A percentile compares a stretch with the other conserved stretches of the same genome.
Conservation (phyloP, 2,888 invertebrate genomes). For the Ennomos fuscantarius region DNA sequence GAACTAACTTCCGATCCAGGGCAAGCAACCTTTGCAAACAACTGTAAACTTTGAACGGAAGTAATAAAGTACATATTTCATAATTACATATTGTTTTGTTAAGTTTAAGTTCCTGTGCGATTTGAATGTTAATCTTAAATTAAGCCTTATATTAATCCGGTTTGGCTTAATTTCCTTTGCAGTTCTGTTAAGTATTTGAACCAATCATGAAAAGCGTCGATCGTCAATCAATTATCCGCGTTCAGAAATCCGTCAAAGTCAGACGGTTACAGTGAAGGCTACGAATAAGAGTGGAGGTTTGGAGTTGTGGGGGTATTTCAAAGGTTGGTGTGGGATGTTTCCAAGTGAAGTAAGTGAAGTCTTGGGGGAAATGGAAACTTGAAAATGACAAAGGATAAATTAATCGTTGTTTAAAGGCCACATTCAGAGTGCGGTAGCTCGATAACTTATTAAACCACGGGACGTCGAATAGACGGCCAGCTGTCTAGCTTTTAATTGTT, state of each 20-base stretch:
- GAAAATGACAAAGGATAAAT: not conserved
- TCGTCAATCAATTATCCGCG: conserved; percentile 2
- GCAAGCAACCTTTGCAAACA: not conserved
- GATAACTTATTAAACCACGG: too few species aligned
- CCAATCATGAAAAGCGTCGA: conserved; percentile 3
- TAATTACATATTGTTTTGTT: too few species aligned
- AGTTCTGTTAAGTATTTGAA: not conserved
- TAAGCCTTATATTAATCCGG: not conserved
- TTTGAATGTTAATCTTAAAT: not conserved
- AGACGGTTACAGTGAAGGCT: not conserved
- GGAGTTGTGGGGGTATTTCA: not conserved
- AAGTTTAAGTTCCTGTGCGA: too few species aligned
- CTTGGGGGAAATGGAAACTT: not conserved
- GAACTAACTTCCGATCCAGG: too few species aligned
- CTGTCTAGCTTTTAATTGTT: too few species aligned
- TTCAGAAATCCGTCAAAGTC: conserved; percentile 10
- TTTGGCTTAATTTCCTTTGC: not conserved
- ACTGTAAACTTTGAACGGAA: not conserved
- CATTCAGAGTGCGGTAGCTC: too few species aligned
- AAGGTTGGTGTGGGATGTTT: conserved; percentile 5
- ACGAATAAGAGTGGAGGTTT: too few species aligned
- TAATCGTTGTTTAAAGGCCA: too few species aligned
- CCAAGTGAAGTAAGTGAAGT: too few species aligned
- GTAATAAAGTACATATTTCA: not conserved
- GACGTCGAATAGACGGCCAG: too few species aligned